Evolutionary conservation across 2,888 invertebrate species (phyloP), one percentile per base, ranked within the genome.

Genomic region (Geophilus truncorum): DNA sequence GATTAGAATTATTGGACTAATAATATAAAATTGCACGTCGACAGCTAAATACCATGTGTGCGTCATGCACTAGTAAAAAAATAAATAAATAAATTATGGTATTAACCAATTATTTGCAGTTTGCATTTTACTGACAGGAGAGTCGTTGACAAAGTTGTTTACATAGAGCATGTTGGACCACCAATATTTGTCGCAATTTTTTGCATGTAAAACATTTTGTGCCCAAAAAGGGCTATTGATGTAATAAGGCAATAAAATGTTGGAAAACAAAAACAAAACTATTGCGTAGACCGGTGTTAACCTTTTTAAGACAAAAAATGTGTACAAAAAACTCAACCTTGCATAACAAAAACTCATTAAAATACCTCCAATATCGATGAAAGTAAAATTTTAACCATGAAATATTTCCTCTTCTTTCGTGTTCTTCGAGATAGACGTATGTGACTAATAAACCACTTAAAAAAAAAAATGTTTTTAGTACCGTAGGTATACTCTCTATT

Each of bases 21-120:
- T 21, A 25, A 79, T 21, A 30, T 57, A 79, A 28, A 79, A 79
- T 51, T 79, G 79, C 79, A 79, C 57, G 34, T 79, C 79, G 57
- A 57, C 57, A 30, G 79, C 79, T 25, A 79, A 57, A 25, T 79
- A 79, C 79, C 79, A 79, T 9, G 51, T 51, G 57, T 79, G 57
- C 15, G 0, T 21, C 79, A 79, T 79, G 28, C 79, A 79, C 76
- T 76, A 32, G 18, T 15, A 34, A 28, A 76, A 15, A 75, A n/a
- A 30, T 4, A 28, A 76, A 76, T 32, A 12, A 1, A 0, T 30
- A 18, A 76, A 76, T 6, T 25, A 12, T 23, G 28, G 9, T 76
- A n/a, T 30, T n/a, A n/a, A n/a, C n/a, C n/a, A n/a, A n/a, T n/a
- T n/a, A n/a, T n/a, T n/a, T n/a, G n/a, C n/a, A n/a, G n/a, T n/a